Evolutionary conservation across 1,140 invertebrate species (phyloP).

Genomic region (Drosophila mauritiana): DNA sequence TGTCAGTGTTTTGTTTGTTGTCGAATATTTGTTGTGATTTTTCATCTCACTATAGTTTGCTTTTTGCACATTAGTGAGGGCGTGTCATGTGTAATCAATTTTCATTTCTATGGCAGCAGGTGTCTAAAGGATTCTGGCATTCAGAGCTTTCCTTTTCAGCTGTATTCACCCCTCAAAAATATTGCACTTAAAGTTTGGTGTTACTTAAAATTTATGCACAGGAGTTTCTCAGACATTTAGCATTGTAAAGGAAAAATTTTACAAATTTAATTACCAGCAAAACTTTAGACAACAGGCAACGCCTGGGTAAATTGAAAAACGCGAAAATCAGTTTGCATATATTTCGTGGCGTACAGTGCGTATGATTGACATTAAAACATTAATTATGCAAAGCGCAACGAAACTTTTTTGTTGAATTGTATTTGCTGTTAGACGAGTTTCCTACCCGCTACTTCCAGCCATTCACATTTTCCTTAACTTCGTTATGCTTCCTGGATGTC

Average conservation of each 20-base stretch:
- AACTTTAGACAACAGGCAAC: slow-evolving; percentile 27
- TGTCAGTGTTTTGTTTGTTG: slow-evolving; percentile 67
- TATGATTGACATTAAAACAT: slow-evolving; percentile 81
- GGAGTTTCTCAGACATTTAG: not conserved
- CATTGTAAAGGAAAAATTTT: slow-evolving; percentile 29
- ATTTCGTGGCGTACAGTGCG: slow-evolving; percentile 76
- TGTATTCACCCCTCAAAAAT: not conserved
- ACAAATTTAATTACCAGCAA: slow-evolving; percentile 71
- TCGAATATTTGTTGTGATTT: slow-evolving; percentile 81
- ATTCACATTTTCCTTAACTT: slow-evolving; percentile 14
- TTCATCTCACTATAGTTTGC: slow-evolving; percentile 64
- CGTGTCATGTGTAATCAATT: slow-evolving; percentile 79
- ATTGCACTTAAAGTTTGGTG: slow-evolving; percentile 6
- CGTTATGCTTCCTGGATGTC: slow-evolving; percentile 3
- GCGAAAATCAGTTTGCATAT: slow-evolving; percentile 65
- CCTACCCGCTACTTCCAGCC: not conserved
- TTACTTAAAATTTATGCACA: slow-evolving; percentile 12
- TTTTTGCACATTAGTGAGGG: slow-evolving; percentile 55
- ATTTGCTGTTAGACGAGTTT: slow-evolving; percentile 28
- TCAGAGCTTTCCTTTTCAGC: slow-evolving; percentile 29
- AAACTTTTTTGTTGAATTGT: slow-evolving; percentile 58
- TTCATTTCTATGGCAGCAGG: slow-evolving; percentile 34
- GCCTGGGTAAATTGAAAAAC: slow-evolving; percentile 51
- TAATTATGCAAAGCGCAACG: slow-evolving; percentile 72
- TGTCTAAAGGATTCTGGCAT: slow-evolving; percentile 36